Conservation (phyloP, 2,888 invertebrate species). For the Latrodectus elegans region DNA sequence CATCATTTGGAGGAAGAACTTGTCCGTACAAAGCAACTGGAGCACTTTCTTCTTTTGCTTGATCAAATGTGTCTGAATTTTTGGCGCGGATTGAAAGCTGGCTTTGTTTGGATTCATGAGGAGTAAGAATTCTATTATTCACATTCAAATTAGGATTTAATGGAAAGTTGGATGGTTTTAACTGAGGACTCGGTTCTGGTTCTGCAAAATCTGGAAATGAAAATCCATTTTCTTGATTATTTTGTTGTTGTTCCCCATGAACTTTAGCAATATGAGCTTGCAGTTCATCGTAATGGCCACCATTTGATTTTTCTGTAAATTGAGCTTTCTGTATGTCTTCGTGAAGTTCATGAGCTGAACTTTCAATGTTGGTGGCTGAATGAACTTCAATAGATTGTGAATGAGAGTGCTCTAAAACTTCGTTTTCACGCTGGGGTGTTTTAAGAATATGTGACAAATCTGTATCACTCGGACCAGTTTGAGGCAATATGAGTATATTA, state of each 20-base stretch:
- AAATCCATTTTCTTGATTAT: constrained; percentile 28
- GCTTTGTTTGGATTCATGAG: constrained; percentile 53
- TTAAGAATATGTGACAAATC: constrained; percentile 40
- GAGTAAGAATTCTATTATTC: constrained; percentile 39
- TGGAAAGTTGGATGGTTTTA: constrained; percentile 52
- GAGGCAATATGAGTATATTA: constrained; percentile 27
- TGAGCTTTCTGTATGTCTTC: constrained; percentile 14
- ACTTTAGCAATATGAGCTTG: constrained; percentile 8
- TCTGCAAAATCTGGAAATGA: constrained; percentile 63
- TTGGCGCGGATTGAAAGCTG: constrained; percentile 4
- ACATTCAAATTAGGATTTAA: constrained; percentile 30
- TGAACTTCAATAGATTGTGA: constrained; percentile 28
- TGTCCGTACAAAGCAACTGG: constrained; percentile 56
- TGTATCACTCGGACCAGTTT: constrained; percentile 25
- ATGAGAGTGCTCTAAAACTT: constrained; percentile 35
- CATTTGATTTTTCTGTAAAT: constrained; percentile 12
- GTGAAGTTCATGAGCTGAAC: not conserved
- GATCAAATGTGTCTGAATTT: constrained; percentile 35
- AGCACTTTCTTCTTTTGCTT: constrained; percentile 52
- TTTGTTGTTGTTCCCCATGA: constrained; percentile 22
- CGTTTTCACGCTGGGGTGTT: constrained; percentile 39
- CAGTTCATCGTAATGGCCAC: constrained; percentile 3
- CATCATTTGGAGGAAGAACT: constrained; percentile 64
- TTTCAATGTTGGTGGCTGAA: constrained; percentile 7
- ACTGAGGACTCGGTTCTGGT: constrained; percentile 62